phyloP scores from a whole-genome alignment of 2,113 vertebrate species.

The Blennius ocellaris region DNA sequence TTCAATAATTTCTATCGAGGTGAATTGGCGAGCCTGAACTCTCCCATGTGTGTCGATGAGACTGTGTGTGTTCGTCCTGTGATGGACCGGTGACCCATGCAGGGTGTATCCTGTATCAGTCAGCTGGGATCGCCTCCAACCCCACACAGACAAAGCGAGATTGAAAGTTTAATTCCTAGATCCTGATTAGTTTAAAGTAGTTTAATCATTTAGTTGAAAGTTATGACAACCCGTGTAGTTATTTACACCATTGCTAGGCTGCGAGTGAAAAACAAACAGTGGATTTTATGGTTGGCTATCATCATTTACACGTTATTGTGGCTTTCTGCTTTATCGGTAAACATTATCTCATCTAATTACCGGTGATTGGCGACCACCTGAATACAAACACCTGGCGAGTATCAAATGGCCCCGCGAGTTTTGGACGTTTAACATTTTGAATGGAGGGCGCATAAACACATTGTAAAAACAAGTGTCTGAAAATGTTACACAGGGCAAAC shows the following conservation, averaged over 20 bases:
- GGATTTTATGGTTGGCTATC: background rate
- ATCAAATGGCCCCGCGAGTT: constrained; percentile 1
- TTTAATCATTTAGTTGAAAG: background rate
- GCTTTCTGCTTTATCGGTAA: constrained; percentile 13
- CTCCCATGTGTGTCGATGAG: too few relatives aligned
- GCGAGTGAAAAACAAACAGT: background rate
- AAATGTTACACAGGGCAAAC: background rate
- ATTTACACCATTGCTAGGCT: background rate
- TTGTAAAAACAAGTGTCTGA: constrained; percentile 2
- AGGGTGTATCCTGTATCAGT: too few relatives aligned
- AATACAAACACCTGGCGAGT: constrained; percentile 33
- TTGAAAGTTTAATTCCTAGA: background rate
- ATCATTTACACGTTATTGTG: constrained; percentile 17
- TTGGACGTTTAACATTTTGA: constrained; percentile 33
- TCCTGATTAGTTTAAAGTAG: background rate
- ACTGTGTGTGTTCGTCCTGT: too few relatives aligned
- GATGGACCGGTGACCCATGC: too few relatives aligned
- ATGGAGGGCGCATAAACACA: constrained; percentile 36
- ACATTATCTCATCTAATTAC: constrained; percentile 16
- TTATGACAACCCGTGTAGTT: background rate
- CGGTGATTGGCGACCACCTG: constrained; percentile 21
- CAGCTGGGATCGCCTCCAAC: too few relatives aligned
- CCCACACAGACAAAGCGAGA: background rate
- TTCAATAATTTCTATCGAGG: too few relatives aligned
- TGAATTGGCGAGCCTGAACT: too few relatives aligned